Evolutionary conservation across 30 jellyfish, hydroid and myxozoan genomes (phyloP).

Genomic region (Mastigias papua): DNA sequence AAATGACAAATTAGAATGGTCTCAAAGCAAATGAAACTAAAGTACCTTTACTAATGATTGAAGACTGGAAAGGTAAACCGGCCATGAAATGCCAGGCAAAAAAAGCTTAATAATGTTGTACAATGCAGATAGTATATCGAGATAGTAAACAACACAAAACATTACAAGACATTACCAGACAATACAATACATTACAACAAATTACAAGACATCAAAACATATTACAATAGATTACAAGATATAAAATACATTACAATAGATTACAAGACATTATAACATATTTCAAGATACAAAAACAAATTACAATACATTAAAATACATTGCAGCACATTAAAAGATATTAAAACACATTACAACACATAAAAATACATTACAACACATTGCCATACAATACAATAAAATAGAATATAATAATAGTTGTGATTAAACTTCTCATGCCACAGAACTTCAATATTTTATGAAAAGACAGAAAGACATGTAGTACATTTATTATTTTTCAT

Average conservation of each 20-base stretch:
- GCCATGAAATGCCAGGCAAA: too few species aligned
- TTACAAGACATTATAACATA: not conserved
- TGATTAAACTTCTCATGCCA: not conserved
- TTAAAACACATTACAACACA: not conserved
- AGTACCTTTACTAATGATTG: too few species aligned
- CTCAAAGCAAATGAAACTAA: too few species aligned
- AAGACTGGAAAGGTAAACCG: too few species aligned
- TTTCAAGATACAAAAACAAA: not conserved
- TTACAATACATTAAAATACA: not conserved
- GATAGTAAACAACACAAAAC: not conserved
- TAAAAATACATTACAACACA: not conserved
- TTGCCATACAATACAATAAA: not conserved
- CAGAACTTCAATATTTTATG: not conserved
- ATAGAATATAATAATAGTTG: not conserved
- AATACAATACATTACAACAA: not conserved
- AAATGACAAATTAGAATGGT: too few species aligned
- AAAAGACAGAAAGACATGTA: too few species aligned
- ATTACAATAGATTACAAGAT: not conserved
- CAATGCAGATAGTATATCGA: too few species aligned
- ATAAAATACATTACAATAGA: not conserved
- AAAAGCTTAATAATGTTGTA: too few species aligned
- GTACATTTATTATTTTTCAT: too few species aligned
- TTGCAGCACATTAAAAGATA: not conserved
- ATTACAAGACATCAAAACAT: not conserved
- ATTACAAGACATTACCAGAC: not conserved